These are phyloP conservation scores for Cyanocitta stelleri DNA, from an alignment of 2,113 vertebrate species.

Conservation along the genomic window DNA sequence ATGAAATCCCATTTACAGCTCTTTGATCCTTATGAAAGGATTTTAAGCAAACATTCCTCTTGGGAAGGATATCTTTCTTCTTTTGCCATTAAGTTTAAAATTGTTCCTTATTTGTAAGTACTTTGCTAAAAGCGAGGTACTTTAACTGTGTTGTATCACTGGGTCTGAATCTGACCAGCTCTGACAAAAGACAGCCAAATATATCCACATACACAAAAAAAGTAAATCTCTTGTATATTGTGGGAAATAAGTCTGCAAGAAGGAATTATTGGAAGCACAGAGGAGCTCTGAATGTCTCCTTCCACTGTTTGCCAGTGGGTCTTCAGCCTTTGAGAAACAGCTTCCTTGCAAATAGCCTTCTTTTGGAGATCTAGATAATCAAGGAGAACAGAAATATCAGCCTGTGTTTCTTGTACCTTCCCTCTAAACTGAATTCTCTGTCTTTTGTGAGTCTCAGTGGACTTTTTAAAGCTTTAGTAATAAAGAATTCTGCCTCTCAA, in stretches of 20 bases:
- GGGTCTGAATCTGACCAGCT: background rate
- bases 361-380: background rate
- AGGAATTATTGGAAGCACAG: background rate
- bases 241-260: background rate
- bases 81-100: conserved; percentile 5
- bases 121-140: background rate
- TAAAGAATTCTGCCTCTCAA: background rate
- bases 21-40: conserved; percentile 52
- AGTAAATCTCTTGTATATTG: background rate
- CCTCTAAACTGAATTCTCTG: background rate
- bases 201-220: background rate
- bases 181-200: background rate
- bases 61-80: conserved; percentile 15
- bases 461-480: background rate
- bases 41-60: conserved; percentile 11
- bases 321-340: background rate
- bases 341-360: background rate
- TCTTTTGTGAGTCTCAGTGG: background rate
- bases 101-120: background rate
- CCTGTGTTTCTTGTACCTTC: background rate
- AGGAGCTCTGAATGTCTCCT: background rate
- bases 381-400: background rate
- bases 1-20: conserved; percentile 32
- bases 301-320: background rate
- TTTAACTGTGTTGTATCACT: background rate